Base-by-base conservation (phyloP, 2,888 invertebrate genomes). In the Euspilapteryx auroguttella region DNA sequence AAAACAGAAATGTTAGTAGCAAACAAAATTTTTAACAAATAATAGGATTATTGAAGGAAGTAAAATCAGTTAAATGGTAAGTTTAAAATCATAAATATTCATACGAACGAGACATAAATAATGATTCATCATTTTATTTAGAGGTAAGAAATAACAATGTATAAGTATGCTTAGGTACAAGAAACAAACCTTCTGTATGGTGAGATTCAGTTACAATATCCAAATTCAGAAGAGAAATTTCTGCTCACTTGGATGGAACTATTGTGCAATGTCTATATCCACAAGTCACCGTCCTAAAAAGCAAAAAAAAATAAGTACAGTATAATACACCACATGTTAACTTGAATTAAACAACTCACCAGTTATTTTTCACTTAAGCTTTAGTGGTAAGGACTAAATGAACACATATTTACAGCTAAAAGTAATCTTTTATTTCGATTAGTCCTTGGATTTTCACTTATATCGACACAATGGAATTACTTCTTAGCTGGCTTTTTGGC, bases 401-500 rank as follows among this genome's bases (percentile, higher is more conserved):
- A 57, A 34, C 44, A 49, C 4, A 8, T 24, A 10, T 21, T 24
- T 25, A 17, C 17, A 17, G 61, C 68, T 64, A 55, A 58, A 55
- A 66, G 65, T 71, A 73, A 73, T 61, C 56, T 68, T 73, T 75
- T 73, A 69, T 66, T 69, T 46, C 52, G 69, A 63, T 58, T 8
- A 14, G 29, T 28, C 55, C 47, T 54, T 39, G 38, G 45, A 41
- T 57, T 50, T 49, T 20, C 53, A 55, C 54, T 51, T 48, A 49
- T 42, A 53, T 48, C 57, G 57, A 53, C 54, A 66, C 59, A 59
- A 63, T 59, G 57, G 66, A 73, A 71, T 77, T 81, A 80, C 69
- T 78, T 78, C 63, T 68, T 71, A 31, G 68, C 73, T 42, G 78
- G 65, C 31, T 40, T 43, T 58, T 81, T 79, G 42, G 78, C 64